Conservation (phyloP, 2,797 vertebrate species). For the Coranthus polyacanthus region DNA sequence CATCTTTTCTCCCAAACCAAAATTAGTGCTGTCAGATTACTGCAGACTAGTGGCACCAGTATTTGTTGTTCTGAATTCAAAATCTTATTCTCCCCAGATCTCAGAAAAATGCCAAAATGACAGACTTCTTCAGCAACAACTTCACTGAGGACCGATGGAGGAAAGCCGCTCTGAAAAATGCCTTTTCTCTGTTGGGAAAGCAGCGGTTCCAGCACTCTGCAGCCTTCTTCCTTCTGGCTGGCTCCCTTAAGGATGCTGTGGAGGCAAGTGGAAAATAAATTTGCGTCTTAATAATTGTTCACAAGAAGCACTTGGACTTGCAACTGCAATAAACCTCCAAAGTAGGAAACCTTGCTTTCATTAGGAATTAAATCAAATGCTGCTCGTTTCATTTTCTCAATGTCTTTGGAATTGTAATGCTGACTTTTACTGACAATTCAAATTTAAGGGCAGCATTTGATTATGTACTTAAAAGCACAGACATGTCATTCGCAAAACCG, state of each 20-base stretch:
- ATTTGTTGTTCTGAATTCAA: constrained; percentile 34
- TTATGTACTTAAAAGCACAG: constrained; percentile 19
- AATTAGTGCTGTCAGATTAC: constrained; percentile 22
- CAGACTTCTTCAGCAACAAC: constrained; percentile 97
- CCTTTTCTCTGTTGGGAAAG: constrained; percentile 97
- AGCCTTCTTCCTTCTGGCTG: constrained; percentile 97
- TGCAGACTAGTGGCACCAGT: constrained; percentile 26
- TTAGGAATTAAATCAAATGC: constrained; percentile 26
- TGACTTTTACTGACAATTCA: background rate
- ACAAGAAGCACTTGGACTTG: constrained; percentile 48
- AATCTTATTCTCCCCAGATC: constrained; percentile 84
- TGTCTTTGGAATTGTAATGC: constrained; percentile 10
- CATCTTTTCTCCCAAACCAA: too few species aligned
- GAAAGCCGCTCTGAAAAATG: constrained; percentile 97
- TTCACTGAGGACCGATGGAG: constrained; percentile 97
- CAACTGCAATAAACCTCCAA: constrained; percentile 20
- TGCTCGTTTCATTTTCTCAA: constrained; percentile 20
- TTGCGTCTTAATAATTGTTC: constrained; percentile 45
- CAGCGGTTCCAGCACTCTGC: constrained; percentile 98
- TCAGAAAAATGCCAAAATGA: constrained; percentile 95
- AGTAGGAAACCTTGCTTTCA: constrained; percentile 30
- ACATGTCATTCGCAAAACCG: too few species aligned
- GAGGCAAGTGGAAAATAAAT: constrained; percentile 89
- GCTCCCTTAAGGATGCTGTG: constrained; percentile 96
- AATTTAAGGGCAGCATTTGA: constrained; percentile 14